A percentile compares a stretch with the other conserved stretches of the same genome.
phyloP scores from a whole-genome alignment of 2,888 invertebrate genomes.

The Limnephilus rhombicus region DNA sequence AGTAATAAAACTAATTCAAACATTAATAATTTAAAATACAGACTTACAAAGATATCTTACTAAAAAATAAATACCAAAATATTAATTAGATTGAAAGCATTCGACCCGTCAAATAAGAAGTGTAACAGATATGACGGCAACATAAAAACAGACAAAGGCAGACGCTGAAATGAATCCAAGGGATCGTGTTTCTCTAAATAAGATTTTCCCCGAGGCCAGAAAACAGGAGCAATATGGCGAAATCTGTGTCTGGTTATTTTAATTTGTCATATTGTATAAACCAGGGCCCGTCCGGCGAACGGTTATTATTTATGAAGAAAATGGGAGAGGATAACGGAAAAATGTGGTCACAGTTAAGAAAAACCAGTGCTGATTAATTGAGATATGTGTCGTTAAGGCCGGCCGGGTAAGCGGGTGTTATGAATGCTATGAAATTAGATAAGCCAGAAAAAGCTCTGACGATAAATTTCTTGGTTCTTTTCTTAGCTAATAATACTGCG shows the following conservation, averaged over 20 bases:
- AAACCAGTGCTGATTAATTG: conserved; percentile 43
- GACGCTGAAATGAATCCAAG: not conserved
- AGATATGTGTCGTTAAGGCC: not conserved
- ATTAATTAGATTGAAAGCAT: not conserved
- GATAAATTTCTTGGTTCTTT: not conserved
- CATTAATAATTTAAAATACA: not conserved
- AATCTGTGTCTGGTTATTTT: conserved; percentile 27
- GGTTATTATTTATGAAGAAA: conserved; percentile 12
- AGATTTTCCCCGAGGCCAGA: not conserved
- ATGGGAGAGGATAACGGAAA: not conserved
- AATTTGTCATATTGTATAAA: conserved; percentile 37
- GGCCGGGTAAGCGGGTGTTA: not conserved
- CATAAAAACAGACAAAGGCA: not conserved
- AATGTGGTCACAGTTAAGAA: conserved; percentile 33
- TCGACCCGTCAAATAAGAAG: not conserved
- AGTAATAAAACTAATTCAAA: too few species aligned
- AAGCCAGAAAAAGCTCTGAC: not conserved
- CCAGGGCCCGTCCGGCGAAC: not conserved
- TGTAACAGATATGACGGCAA: not conserved
- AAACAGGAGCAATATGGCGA: conserved; percentile 13
- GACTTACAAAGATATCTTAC: not conserved
- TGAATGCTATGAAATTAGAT: not conserved
- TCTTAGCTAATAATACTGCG: not conserved
- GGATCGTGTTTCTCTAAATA: conserved; percentile 16
- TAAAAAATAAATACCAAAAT: not conserved